Percentiles rank a stretch among this genome's conserved stretches.
Evolutionary conservation across 2,113 vertebrate genomes (phyloP).

Genomic region (Propithecus coquereli): DNA sequence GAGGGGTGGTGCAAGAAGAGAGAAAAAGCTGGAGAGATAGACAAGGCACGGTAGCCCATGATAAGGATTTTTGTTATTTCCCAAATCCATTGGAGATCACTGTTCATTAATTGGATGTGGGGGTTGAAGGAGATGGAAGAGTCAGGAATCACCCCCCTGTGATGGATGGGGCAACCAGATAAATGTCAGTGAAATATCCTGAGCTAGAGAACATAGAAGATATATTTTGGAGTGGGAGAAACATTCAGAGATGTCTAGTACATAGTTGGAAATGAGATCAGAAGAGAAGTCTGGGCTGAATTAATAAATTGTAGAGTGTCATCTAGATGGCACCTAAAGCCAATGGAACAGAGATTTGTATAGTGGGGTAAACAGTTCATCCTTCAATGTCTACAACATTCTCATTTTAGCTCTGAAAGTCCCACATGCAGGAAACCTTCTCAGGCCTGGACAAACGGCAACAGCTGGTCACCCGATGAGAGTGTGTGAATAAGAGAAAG

Average conservation of each 20-base stretch:
- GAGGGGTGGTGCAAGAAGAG: neutral
- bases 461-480: rapidly evolving
- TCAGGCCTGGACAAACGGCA: neutral
- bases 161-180: neutral
- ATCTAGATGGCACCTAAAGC: neutral
- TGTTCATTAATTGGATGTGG: neutral
- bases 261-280: neutral
- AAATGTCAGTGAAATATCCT: neutral
- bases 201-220: neutral
- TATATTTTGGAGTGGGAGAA: neutral
- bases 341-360: neutral
- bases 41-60: neutral
- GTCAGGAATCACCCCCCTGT: neutral
- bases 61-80: neutral
- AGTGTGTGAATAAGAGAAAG: neutral
- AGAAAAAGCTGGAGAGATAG: neutral
- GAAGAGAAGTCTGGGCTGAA: neutral
- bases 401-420: neutral
- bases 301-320: neutral
- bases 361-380: neutral
- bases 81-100: neutral
- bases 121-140: neutral
- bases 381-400: neutral
- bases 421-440: neutral
- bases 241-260: neutral